Conservation (phyloP, 1,140 invertebrate species). For the Tribolium castaneum region DNA sequence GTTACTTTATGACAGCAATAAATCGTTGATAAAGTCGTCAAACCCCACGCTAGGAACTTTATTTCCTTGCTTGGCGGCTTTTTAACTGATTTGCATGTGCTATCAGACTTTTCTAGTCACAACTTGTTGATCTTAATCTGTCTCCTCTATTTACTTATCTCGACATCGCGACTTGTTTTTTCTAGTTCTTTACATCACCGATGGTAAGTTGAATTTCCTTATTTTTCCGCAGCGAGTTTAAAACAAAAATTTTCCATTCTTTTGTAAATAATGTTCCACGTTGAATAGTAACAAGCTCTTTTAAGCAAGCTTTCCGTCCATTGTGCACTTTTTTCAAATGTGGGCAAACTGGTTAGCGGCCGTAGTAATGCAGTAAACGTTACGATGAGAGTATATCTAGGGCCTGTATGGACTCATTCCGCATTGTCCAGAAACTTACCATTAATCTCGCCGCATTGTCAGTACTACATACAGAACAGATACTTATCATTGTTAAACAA, state of each 20-base stretch:
- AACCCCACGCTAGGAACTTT: not conserved
- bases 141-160: not conserved
- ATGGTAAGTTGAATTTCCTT: not conserved
- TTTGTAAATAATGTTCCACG: no score
- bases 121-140: not conserved
- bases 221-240: not conserved
- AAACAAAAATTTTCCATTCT: not conserved
- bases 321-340: constrained; percentile 5
- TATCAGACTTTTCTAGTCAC: not conserved
- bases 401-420: constrained; percentile 16
- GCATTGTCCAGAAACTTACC: constrained; percentile 18
- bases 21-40: not conserved
- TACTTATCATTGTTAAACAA: constrained; percentile 29
- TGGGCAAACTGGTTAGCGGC: constrained; percentile 11
- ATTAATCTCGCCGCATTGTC: constrained; percentile 24
- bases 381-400: constrained; percentile 14
- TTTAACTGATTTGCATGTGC: not conserved
- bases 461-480: constrained; percentile 25
- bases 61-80: not conserved
- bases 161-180: not conserved
- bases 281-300: not conserved
- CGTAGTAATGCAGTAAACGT: not conserved
- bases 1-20: not conserved
- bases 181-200: no score
- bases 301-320: not conserved